Evolutionary conservation across 1,140 invertebrate species (phyloP).

Genomic region (Halyomorpha halys): DNA sequence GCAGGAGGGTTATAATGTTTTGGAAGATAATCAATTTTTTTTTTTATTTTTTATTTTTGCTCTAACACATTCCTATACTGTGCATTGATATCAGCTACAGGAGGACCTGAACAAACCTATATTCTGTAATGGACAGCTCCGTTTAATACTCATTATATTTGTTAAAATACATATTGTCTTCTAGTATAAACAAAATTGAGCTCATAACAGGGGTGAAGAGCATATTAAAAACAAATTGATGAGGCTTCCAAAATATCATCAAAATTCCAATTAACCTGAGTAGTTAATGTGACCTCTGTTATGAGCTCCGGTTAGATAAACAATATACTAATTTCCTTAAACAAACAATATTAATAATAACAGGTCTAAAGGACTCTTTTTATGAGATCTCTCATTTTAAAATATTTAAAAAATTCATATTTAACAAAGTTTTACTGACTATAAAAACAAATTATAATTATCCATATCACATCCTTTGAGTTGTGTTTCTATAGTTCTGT

Average conservation of each 20-base stretch:
- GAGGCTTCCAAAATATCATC: background rate
- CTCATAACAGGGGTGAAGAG: background rate
- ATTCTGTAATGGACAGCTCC: constrained; percentile 19
- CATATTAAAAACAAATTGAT: background rate
- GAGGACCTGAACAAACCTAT: constrained; percentile 18
- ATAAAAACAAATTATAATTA: constrained; percentile 14
- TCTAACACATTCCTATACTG: constrained; percentile 20
- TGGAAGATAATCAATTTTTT: constrained; percentile 8
- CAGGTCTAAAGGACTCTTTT: constrained; percentile 16
- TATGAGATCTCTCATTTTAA: constrained; percentile 18
- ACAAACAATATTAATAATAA: constrained; percentile 11
- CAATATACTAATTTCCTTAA: constrained; percentile 9
- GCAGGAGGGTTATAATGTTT: background rate
- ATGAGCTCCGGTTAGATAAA: background rate
- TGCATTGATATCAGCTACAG: constrained; percentile 16
- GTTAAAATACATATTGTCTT: constrained; percentile 21
- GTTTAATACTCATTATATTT: constrained; percentile 11
- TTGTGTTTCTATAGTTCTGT: background rate
- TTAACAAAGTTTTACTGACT: constrained; percentile 9
- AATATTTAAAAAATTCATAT: constrained; percentile 19
- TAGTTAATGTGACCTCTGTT: background rate
- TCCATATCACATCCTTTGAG: constrained; percentile 16
- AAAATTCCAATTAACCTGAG: background rate
- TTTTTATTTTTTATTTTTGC: constrained; percentile 15
- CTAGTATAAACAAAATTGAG: constrained; percentile 15